phyloP scores from a whole-genome alignment of 2,888 invertebrate species.

The Hylaea fasciaria region DNA sequence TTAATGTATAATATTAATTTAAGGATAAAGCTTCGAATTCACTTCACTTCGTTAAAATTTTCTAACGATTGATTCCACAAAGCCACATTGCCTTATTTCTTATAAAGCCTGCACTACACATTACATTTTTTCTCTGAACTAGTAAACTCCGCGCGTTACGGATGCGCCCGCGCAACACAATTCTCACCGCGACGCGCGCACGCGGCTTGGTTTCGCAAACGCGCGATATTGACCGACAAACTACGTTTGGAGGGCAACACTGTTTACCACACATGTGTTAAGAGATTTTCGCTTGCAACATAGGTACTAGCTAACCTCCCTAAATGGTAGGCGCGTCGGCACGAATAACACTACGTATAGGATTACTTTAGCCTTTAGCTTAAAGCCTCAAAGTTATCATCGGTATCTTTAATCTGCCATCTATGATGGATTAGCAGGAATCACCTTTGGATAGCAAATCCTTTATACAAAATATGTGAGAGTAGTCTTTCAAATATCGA shows the following conservation, averaged over 20 bases:
- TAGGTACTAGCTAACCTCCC: slow-evolving; percentile 24
- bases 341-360: not conserved
- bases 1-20: no score
- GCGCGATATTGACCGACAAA: slow-evolving; percentile 74
- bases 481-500: no score
- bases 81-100: slow-evolving; percentile 15
- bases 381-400: not conserved
- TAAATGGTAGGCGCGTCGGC: not conserved
- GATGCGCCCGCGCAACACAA: slow-evolving; percentile 51
- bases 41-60: not conserved
- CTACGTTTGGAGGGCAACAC: slow-evolving; percentile 64
- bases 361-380: no score
- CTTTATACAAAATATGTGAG: not conserved
- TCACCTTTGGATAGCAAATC: not conserved
- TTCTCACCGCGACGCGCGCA: slow-evolving; percentile 51
- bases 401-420: not conserved
- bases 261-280: slow-evolving; percentile 55
- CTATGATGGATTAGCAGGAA: no score
- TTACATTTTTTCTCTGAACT: slow-evolving; percentile 13
- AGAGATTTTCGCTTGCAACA: slow-evolving; percentile 56
- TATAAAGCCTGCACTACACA: not conserved
- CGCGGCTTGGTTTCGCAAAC: slow-evolving; percentile 63
- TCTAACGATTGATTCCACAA: slow-evolving; percentile 8
- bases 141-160: slow-evolving; percentile 26
- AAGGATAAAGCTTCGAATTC: no score